Base-by-base conservation (phyloP, 2,113 vertebrate species). In the Fulica atra region DNA sequence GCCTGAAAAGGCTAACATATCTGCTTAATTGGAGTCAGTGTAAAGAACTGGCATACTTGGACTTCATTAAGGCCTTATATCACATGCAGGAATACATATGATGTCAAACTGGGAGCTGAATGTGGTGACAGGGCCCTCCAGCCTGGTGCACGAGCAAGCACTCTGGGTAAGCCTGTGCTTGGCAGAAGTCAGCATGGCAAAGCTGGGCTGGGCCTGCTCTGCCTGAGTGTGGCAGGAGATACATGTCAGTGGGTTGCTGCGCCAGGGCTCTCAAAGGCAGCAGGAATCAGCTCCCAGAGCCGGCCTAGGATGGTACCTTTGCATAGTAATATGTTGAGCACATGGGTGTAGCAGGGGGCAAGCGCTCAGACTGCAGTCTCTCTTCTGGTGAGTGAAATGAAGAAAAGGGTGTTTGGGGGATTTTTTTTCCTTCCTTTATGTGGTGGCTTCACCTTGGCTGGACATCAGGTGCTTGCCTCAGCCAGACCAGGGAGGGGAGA, bases 211-310 rank as follows among this genome's bases (percentile, higher is more conserved):
- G 38, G 18, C 26, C 38, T 16, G 17, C 44, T 44, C 16, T 26
- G n/a, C 33, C 20, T 3, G 25, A 24, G 50, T 7, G 28, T 0
- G 0, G 57, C n/a, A 35, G 40, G 20, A 0, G 6, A 5, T 6
- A 14, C 4, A 1, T 4, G 38, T 12, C 1, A 1, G 21, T 0
- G 0, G 1, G 1, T 29, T 35, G 64, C 42, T 28, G 28, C 35
- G 7, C 3, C 3, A 31, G 20, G 33, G 20, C n/a, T 77, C n/a
- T 24, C 1, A 0, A 33, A 5, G 51, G 54, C 56, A 25, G 24
- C 1, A 3, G 40, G 46, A 44, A 3, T 4, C 3, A 23, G 36
- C 15, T 7, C 12, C 1, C 8, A 8, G 60, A 36, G 23, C 31
- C 7, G 5, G 64, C 42, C 31, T 8, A 31, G 9, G 9, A 24